Conservation (phyloP, 1,140 invertebrate species). For the Melitaea cinxia region DNA sequence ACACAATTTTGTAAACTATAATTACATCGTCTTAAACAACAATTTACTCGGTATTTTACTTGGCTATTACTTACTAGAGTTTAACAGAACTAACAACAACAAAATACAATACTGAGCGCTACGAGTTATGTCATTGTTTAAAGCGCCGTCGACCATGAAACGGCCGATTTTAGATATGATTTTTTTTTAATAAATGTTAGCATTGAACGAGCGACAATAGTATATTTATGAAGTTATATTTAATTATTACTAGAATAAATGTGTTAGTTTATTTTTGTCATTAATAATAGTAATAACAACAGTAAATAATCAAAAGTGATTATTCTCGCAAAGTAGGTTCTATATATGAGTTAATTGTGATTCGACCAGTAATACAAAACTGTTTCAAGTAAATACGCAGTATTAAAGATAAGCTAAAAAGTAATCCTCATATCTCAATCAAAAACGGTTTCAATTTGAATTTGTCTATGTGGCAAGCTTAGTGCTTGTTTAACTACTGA, state of each 20-base stretch:
- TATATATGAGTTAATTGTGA: too few species aligned
- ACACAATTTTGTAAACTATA: constrained; percentile 18
- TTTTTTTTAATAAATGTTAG: constrained; percentile 22
- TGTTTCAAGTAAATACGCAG: too few species aligned
- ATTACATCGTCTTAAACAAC: neutral
- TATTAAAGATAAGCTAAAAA: too few species aligned
- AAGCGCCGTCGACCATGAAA: constrained; percentile 36
- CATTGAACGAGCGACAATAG: constrained; percentile 33
- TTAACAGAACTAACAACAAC: neutral
- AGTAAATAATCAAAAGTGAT: too few species aligned
- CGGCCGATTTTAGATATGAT: constrained; percentile 35
- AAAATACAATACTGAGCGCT: neutral
- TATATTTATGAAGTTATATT: neutral
- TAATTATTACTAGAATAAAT: neutral
- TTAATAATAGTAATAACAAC: too few species aligned
- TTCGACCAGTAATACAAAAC: too few species aligned
- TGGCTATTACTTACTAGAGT: neutral
- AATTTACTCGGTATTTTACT: neutral
- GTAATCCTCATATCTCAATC: too few species aligned
- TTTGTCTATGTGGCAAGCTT: too few species aligned
- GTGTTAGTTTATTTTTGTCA: neutral
- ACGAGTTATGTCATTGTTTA: constrained; percentile 36
- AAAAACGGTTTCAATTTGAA: too few species aligned
- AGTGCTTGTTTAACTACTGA: too few species aligned
- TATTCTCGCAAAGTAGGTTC: too few species aligned